Base-by-base conservation (phyloP, 53 echinoderm and acorn worm species). In the Paracentrotus lividus region DNA sequence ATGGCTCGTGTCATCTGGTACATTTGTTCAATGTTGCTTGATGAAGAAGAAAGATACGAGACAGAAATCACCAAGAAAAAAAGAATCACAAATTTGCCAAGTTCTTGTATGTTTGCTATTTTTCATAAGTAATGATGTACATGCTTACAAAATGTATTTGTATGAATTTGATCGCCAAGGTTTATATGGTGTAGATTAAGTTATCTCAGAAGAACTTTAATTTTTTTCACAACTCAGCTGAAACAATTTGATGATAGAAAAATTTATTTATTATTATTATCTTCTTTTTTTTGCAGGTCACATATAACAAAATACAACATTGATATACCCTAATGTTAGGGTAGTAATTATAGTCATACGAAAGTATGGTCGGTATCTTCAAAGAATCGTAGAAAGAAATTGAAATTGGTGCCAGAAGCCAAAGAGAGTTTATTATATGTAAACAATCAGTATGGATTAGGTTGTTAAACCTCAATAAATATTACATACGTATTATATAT, bases 71-170 rank as follows among this genome's bases (percentile, higher is more conserved):
- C 27, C n/a, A 72, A 20, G 47, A 18, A 36, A 86, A 21, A 44
- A 81, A 34, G n/a, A n/a, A 43, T 12, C 27, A 20, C 38, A 57
- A 36, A 86, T 86, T 86, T 86, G 86, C 86, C 86, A 55, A 81
- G 49, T 81, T 47, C 47, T 81, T 47, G 44, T 81, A n/a, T 81
- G 76, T n/a, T 81, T 38, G 16, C 15, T 72, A 72, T 40, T 18
- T 38, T 38, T 72, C 21, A 40, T 72, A 36, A 47, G 26, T 45
- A 81, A n/a, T 45, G n/a, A 81, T 81, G 44, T 45, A 45, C 10
- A 26, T 47, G 47, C 45, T 47, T 26, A 47, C 5, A 5, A 5
- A 14, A 16, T 36, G 23, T n/a, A 9, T 81, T 81, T 81, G 23
- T 81, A 47, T 45, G 16, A 27, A 81, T 81, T 32, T 32, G 29